Conservation (phyloP, 2,797 vertebrate species). For the Pangasius sanitwongsei region DNA sequence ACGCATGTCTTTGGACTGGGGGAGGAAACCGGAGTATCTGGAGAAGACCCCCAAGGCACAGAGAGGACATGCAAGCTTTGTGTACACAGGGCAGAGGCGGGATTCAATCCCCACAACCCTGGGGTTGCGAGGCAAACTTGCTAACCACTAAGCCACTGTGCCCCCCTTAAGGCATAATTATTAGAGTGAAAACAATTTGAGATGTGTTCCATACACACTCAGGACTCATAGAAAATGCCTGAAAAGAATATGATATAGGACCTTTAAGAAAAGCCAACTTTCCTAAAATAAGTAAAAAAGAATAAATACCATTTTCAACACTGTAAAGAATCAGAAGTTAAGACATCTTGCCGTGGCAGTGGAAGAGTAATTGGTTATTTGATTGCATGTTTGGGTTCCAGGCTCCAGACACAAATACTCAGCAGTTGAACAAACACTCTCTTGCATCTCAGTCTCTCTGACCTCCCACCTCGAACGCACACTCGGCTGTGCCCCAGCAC, state of each 20-base stretch:
- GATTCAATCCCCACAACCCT: no score
- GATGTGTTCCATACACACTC: background rate
- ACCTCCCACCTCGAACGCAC: constrained; percentile 48
- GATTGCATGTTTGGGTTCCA: constrained; percentile 46
- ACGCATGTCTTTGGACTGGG: no score
- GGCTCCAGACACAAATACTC: constrained; percentile 47
- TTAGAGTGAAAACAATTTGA: background rate
- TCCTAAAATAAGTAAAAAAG: background rate
- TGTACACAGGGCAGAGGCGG: no score
- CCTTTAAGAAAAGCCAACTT: background rate
- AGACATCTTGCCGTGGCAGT: constrained; percentile 15
- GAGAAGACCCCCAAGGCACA: no score
- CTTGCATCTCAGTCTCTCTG: constrained; percentile 39
- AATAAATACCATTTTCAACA: background rate
- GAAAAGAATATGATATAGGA: background rate
- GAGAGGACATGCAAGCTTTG: no score
- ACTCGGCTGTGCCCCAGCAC: constrained; percentile 43
- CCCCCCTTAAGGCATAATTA: background rate
- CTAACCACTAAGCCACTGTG: no score
- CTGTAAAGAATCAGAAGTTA: constrained; percentile 15
- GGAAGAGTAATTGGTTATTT: constrained; percentile 48
- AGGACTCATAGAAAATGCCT: background rate
- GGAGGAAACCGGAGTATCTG: no score
- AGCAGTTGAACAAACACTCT: constrained; percentile 56
- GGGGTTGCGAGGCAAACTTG: no score